Percentiles rank a stretch among this genome's conserved stretches.
phyloP scores from a whole-genome alignment of 2,113 vertebrate genomes.

The Heterochromis multidens region DNA sequence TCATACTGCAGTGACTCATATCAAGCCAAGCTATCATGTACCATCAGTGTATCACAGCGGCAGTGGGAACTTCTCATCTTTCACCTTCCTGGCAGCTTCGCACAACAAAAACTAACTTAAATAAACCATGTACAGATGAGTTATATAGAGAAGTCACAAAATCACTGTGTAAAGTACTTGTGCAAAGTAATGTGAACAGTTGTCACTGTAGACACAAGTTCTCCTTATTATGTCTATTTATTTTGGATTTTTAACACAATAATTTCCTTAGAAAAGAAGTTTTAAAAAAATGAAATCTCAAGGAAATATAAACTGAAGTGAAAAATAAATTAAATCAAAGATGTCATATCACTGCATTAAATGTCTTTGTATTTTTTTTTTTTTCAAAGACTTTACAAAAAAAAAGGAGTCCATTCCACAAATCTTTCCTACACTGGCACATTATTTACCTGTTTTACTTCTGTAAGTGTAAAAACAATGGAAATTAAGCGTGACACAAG shows the following conservation, averaged over 20 bases:
- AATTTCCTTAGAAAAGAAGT: neutral
- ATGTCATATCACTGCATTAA: neutral
- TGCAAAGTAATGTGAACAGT: neutral
- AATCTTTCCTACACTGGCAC: neutral
- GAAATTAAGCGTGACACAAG: neutral
- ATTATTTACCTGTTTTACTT: neutral
- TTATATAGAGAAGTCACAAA: neutral
- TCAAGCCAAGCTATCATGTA: conserved; percentile 29
- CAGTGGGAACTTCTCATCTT: neutral
- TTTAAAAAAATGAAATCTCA: neutral
- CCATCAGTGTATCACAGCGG: neutral
- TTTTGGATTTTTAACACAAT: neutral
- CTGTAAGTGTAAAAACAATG: neutral
- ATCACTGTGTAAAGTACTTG: neutral
- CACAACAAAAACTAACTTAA: neutral
- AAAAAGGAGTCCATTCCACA: neutral
- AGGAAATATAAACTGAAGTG: neutral
- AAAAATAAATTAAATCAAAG: neutral
- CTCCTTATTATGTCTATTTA: neutral
- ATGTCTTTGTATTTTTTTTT: neutral
- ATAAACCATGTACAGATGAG: neutral
- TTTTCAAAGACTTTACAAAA: neutral
- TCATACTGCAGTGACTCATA: neutral
- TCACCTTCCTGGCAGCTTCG: neutral
- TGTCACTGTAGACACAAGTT: neutral